phyloP scores from a whole-genome alignment of 2,888 invertebrate species.

The Melitaea athalia region DNA sequence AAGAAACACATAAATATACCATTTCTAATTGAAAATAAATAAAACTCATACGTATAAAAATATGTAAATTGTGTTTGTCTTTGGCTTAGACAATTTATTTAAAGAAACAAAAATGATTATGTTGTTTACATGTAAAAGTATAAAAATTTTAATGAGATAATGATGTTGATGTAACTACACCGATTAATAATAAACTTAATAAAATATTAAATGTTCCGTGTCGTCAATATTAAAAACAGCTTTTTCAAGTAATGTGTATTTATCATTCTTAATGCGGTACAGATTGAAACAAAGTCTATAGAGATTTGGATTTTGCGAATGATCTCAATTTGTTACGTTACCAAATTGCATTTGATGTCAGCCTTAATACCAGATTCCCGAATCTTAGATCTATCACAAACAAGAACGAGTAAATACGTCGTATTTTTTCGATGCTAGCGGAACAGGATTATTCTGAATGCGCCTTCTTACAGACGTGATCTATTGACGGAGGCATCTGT shows the following conservation, averaged over 20 bases:
- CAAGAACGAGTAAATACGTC: constrained; percentile 30
- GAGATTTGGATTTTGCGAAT: constrained; percentile 15
- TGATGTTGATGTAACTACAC: no score
- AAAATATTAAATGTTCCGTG: no score
- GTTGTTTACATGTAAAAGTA: no score
- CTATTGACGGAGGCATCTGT: constrained; percentile 25
- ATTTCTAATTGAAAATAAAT: no score
- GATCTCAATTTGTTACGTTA: constrained; percentile 20
- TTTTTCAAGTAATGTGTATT: no score
- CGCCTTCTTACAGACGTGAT: constrained; percentile 32
- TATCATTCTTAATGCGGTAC: background rate
- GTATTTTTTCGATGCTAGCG: constrained; percentile 33
- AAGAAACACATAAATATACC: background rate
- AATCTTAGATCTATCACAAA: constrained; percentile 30
- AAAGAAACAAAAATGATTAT: no score
- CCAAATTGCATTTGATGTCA: constrained; percentile 22
- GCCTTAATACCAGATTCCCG: constrained; percentile 20
- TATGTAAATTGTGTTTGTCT: background rate
- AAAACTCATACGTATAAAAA: no score
- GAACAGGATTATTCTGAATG: constrained; percentile 34
- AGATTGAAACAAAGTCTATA: constrained; percentile 17
- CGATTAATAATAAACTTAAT: no score
- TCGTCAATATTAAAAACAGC: no score
- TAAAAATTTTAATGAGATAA: no score
- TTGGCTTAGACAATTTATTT: background rate